These are phyloP conservation scores for Polyommatus icarus DNA, from an alignment of 2,888 invertebrate species.

Conservation along the genomic window DNA sequence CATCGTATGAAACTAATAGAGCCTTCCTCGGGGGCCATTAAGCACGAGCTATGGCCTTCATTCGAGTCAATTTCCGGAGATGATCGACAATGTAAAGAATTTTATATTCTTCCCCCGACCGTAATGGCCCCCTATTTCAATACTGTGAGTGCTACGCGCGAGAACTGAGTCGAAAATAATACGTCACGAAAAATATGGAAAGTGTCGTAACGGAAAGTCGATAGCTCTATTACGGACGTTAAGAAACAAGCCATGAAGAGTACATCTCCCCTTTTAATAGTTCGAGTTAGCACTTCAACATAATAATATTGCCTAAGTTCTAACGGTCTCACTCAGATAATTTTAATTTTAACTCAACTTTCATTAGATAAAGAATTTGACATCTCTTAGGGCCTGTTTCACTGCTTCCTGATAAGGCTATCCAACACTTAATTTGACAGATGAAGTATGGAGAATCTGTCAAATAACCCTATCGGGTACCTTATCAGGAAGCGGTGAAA, in stretches of 20 bases:
- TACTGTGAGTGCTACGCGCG: not conserved
- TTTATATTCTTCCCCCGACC: constrained; percentile 39
- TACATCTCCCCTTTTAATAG: not conserved
- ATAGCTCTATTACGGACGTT: not conserved
- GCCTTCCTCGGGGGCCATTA: constrained; percentile 60
- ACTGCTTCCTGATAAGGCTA: too few relatives aligned
- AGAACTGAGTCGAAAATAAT: not conserved
- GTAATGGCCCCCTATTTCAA: constrained; percentile 26
- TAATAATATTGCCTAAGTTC: too few relatives aligned
- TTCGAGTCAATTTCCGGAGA: constrained; percentile 48
- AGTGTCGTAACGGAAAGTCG: not conserved
- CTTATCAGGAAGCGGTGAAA: too few relatives aligned
- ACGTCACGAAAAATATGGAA: not conserved
- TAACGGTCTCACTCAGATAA: too few relatives aligned
- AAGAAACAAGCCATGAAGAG: not conserved
- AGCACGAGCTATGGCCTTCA: constrained; percentile 51
- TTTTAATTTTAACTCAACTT: too few relatives aligned
- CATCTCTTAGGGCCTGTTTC: too few relatives aligned
- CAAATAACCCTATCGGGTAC: too few relatives aligned
- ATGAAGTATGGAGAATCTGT: too few relatives aligned
- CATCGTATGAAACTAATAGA: constrained; percentile 62
- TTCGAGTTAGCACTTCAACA: not conserved
- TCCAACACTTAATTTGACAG: too few relatives aligned
- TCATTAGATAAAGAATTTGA: too few relatives aligned
- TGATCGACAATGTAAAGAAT: constrained; percentile 43